Evolutionary conservation across 2,113 vertebrate genomes (phyloP), one percentile per base, ranked within the genome.

Genomic region (Phalacrocorax aristotelis): DNA sequence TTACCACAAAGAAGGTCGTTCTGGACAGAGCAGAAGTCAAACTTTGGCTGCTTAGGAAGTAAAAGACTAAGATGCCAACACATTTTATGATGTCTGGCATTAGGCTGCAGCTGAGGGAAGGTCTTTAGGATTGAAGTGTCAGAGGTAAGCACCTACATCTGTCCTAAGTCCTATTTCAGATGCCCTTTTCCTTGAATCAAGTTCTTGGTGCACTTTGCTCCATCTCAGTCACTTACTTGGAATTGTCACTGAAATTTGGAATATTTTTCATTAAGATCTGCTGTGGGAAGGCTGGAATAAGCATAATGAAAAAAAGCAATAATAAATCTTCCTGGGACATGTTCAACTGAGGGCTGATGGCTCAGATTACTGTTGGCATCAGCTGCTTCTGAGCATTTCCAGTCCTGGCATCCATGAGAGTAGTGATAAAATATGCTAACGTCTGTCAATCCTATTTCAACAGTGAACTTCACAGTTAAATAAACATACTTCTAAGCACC

Each of bases 401-500:
- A 84, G 72, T 79, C 61, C 93, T 91, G 84, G 83, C 77, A 82
- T 78, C 60, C 51, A 71, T 44, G n/a, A 88, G 5, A 89, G 52
- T 4, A 74, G 46, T 62, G 71, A 86, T 78, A 96, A 93, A 94
- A 95, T 88, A 83, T 11, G 62, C 46, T 93, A 83, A 80, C 0
- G 3, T 90, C 93, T 91, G 62, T 88, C 95, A 94, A 90, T 80
- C 71, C 46, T 76, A 30, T 90, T 84, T 90, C 91, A 70, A 74
- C 51, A 58, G 85, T 58, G 70, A n/a, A 83, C 83, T 95, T 95
- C 60, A 84, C 72, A 89, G 85, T 95, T 96, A 89, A 95, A 95
- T 94, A 98, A 98, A 97, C 90, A 97, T 90, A 82, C 34, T 83
- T 91, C 75, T 87, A 84, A 95, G 92, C 68, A 77, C n/a, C 68